Evolutionary conservation across 1,140 invertebrate species (phyloP).

Genomic region (Psilanteris sp.): DNA sequence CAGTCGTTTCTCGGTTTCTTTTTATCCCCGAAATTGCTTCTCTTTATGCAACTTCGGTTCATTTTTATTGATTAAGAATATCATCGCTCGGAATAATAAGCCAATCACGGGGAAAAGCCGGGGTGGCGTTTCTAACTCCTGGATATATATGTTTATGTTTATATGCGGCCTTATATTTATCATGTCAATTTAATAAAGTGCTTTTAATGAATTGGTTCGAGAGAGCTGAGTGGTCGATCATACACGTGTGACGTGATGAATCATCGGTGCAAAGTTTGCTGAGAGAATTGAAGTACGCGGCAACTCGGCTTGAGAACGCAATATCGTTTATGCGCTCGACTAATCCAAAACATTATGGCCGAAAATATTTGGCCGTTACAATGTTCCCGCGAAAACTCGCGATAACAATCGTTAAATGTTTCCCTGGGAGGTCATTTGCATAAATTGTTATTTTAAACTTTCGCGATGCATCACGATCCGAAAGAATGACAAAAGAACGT

Average conservation of each 20-base stretch:
- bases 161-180: slow-evolving; percentile 39
- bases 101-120: no score
- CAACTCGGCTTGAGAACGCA: slow-evolving; percentile 38
- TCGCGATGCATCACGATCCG: slow-evolving; percentile 31
- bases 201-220: slow-evolving; percentile 72
- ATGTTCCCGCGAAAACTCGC: slow-evolving; percentile 14
- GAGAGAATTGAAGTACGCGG: slow-evolving; percentile 53
- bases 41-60: no score
- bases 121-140: no score
- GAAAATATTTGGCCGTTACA: slow-evolving; percentile 17
- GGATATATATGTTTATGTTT: slow-evolving; percentile 31
- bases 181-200: slow-evolving; percentile 77
- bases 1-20: no score
- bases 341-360: slow-evolving; percentile 26
- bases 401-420: slow-evolving; percentile 46
- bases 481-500: slow-evolving; percentile 35
- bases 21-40: no score
- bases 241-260: slow-evolving; percentile 60
- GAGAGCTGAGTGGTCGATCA: slow-evolving; percentile 49
- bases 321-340: slow-evolving; percentile 34
- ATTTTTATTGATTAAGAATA: no score
- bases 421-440: slow-evolving; percentile 34
- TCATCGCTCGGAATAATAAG: no score
- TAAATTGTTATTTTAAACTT: slow-evolving; percentile 50
- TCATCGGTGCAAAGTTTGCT: slow-evolving; percentile 65